Percentiles rank a stretch among this genome's conserved stretches.
Evolutionary conservation across 1,140 invertebrate species (phyloP).

Genomic region (Eriocheir sinensis): DNA sequence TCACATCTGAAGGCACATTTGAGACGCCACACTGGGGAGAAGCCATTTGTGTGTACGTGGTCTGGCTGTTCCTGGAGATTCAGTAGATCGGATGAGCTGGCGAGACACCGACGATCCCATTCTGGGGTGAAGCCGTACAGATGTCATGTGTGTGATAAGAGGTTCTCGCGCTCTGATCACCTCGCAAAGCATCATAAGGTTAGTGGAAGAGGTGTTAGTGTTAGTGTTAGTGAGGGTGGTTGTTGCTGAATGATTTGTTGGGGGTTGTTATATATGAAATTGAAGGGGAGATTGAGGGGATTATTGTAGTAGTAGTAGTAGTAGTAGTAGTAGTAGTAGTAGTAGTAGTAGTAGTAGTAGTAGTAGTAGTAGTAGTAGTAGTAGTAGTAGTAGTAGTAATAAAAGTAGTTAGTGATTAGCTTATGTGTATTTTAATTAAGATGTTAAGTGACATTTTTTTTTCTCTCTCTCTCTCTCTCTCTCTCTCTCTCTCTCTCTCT

Average conservation of each 20-base stretch:
- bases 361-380: conserved; percentile 20
- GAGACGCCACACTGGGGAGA: conserved; percentile 95
- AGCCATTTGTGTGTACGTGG: conserved; percentile 96
- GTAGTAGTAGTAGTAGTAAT: neutral
- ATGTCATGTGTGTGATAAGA: conserved; percentile 91
- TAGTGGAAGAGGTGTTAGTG: neutral
- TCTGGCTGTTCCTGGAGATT: conserved; percentile 96
- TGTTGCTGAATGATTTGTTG: neutral
- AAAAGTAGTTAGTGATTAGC: no score
- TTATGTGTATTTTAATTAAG: no score
- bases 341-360: conserved; percentile 18
- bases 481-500: neutral
- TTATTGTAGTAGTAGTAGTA: neutral
- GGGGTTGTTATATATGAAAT: neutral
- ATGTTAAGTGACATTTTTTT: no score
- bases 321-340: neutral
- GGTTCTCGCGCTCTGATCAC: conserved; percentile 94
- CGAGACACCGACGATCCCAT: conserved; percentile 90
- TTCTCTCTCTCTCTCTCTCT: neutral
- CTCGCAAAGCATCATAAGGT: conserved; percentile 94
- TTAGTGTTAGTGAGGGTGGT: neutral
- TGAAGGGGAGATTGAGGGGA: no score
- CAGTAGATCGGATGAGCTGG: conserved; percentile 95
- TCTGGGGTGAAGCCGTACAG: conserved; percentile 93
- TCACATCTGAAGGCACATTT: conserved; percentile 96